Percentiles rank a stretch among this genome's conserved stretches.
Conservation (phyloP, 2,113 vertebrate genomes). For the Tachycineta bicolor region DNA sequence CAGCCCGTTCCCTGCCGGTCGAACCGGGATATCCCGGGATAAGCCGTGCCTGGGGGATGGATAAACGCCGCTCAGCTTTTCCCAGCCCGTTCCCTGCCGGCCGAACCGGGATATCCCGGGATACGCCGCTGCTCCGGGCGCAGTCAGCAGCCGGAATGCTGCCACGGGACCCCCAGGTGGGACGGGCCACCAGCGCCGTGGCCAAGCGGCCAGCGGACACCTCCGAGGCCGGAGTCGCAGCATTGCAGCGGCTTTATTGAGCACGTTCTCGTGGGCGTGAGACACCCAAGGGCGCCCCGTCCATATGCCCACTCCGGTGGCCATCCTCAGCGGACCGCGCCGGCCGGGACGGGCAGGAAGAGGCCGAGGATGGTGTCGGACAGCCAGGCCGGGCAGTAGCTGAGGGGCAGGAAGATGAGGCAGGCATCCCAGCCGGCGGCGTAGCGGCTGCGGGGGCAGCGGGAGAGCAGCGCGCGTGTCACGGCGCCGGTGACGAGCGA, state of each 20-base stretch:
- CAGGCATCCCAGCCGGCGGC: constrained; percentile 71
- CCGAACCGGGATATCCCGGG: background rate
- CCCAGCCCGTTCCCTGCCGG: background rate
- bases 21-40: background rate
- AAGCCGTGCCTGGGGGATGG: background rate
- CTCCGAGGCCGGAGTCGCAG: too few species aligned
- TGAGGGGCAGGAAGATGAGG: constrained; percentile 62
- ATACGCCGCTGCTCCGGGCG: background rate
- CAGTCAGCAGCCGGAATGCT: background rate
- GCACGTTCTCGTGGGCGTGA: fast-evolving
- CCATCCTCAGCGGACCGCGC: fast-evolving
- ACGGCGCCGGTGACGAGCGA: constrained; percentile 67
- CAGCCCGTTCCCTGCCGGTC: background rate
- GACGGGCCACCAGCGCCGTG: fast-evolving
- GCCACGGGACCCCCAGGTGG: fast-evolving
- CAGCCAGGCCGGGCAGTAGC: constrained; percentile 77
- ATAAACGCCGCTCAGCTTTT: background rate
- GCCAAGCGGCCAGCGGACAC: background rate
- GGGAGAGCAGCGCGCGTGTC: constrained; percentile 71
- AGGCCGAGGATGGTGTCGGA: fast-evolving
- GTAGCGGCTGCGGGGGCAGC: constrained; percentile 73
- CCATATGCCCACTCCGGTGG: fast-evolving
- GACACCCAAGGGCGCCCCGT: fast-evolving
- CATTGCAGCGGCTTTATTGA: background rate
- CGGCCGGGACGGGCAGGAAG: background rate